Base-by-base conservation (phyloP, 2,797 vertebrate genomes). In the Champsocephalus esox region DNA sequence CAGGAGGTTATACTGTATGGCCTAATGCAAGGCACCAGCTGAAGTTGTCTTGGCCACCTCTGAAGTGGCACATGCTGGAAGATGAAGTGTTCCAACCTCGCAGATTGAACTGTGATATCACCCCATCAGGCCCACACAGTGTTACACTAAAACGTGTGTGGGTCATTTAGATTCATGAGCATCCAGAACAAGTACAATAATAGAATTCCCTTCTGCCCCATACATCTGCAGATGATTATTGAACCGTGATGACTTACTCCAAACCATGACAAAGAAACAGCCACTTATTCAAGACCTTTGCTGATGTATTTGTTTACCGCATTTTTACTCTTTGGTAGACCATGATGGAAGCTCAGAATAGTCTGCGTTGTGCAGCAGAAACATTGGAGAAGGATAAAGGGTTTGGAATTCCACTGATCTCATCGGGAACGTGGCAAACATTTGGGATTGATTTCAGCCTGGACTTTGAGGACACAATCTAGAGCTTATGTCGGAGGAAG, bases 371-470 rank as follows among this genome's bases (percentile, higher is more conserved):
- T 80, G 69, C 8, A 2, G 32, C 52, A 63, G 65, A 69, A 71
- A 60, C 43, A 41, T 8, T 67, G 17, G 52, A 73, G 32, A 72
- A 54, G 66, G 75, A 83, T 60, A 63, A 70, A 21, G 44, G 62
- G 72, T 82, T 79, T 87, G 66, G 72, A 85, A 79, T 85, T 82
- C 80, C 59, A 64, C 66, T 79, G 82, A 89, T 69, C 68, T 86
- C 75, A 70, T 65, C 45, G 85, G 66, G 48, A 87, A 86, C 72
- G 63, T 89, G 85, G 80, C 77, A 79, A 85, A 84, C 88, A 85
- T 88, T 92, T 91, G 79, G 82, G 75, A 85, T 87, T 82, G 81
- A 83, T 88, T 88, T 50, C 66, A 70, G 69, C 49, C 54, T 58
- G 65, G 59, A 82, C 73, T 86, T 88, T 73, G 32, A 67, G 46